These are phyloP conservation scores for Bursaphelenchus okinawaensis DNA, from an alignment of 2,888 invertebrate genomes.

Conservation along the genomic window DNA sequence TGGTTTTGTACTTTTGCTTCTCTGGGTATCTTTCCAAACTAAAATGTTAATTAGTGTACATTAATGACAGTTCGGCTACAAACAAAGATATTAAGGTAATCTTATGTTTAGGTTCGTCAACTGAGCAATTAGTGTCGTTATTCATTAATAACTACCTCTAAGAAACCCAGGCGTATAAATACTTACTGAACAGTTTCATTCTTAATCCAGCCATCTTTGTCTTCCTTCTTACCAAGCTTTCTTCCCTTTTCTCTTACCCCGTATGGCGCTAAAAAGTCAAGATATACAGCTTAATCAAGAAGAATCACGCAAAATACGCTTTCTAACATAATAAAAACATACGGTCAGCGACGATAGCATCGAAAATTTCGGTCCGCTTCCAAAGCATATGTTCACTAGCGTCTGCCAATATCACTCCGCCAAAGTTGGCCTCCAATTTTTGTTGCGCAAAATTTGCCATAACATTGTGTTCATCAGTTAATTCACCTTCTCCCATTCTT, in stretches of 20 bases:
- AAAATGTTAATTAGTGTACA: slow-evolving; percentile 22
- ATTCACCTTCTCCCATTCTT: slow-evolving; percentile 60
- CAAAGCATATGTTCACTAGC: slow-evolving; percentile 70
- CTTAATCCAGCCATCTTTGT: slow-evolving; percentile 37
- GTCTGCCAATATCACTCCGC: slow-evolving; percentile 86
- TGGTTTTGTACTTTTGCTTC: slow-evolving; percentile 75
- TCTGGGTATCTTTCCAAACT: slow-evolving; percentile 59
- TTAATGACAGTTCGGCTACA: slow-evolving; percentile 4
- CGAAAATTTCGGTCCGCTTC: slow-evolving; percentile 70
- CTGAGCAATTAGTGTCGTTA: no score
- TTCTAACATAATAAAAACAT: background rate
- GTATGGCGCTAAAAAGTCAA: slow-evolving; percentile 79
- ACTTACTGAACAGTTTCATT: slow-evolving; percentile 34
- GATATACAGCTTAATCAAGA: no score
- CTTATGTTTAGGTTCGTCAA: no score
- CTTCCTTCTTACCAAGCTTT: slow-evolving; percentile 67
- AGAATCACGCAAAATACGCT: no score
- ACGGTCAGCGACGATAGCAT: slow-evolving; percentile 88
- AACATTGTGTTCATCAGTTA: slow-evolving; percentile 69
- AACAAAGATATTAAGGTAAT: no score
- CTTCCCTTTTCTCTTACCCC: slow-evolving; percentile 90
- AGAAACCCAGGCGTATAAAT: no score
- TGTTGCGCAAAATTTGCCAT: slow-evolving; percentile 83
- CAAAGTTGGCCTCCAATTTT: slow-evolving; percentile 69
- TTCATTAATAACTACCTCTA: no score